Evolutionary conservation across 2,797 vertebrate species (phyloP).

Genomic region (Vultur gryphus): DNA sequence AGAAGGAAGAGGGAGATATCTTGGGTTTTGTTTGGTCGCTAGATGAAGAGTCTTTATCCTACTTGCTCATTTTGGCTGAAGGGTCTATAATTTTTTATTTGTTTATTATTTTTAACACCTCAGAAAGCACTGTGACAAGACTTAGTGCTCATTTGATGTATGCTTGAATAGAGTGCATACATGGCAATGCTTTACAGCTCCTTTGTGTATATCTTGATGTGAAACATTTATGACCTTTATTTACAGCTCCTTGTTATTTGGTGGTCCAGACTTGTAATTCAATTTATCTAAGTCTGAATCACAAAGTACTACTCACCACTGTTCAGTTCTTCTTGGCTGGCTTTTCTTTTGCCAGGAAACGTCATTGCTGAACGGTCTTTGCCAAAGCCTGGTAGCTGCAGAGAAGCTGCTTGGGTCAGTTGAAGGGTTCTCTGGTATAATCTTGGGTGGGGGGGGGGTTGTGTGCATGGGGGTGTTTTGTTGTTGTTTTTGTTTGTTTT

Average conservation of each 20-base stretch:
- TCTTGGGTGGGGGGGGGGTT: neutral
- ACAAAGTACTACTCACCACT: neutral
- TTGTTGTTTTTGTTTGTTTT: neutral
- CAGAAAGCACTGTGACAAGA: neutral
- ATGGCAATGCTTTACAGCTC: neutral
- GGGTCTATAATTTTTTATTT: neutral
- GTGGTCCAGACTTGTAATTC: neutral
- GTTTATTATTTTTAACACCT: neutral
- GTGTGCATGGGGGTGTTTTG: accelerated
- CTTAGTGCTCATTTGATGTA: neutral
- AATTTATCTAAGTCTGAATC: neutral
- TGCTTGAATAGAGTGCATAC: neutral
- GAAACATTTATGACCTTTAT: constrained; percentile 16
- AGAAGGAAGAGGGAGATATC: neutral
- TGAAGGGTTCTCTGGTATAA: neutral
- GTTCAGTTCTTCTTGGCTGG: neutral
- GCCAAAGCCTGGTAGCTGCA: neutral
- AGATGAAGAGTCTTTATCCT: neutral
- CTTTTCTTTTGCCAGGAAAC: neutral
- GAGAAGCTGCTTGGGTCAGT: neutral
- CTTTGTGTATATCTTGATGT: neutral
- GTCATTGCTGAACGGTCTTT: neutral
- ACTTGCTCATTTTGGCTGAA: neutral
- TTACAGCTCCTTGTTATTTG: constrained; percentile 8
- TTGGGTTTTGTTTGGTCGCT: neutral